A percentile compares a stretch with the other conserved stretches of the same genome.
These are phyloP conservation scores for Hirundichthys speculiger DNA, from an alignment of 2,113 vertebrate species.

Conservation along the genomic window DNA sequence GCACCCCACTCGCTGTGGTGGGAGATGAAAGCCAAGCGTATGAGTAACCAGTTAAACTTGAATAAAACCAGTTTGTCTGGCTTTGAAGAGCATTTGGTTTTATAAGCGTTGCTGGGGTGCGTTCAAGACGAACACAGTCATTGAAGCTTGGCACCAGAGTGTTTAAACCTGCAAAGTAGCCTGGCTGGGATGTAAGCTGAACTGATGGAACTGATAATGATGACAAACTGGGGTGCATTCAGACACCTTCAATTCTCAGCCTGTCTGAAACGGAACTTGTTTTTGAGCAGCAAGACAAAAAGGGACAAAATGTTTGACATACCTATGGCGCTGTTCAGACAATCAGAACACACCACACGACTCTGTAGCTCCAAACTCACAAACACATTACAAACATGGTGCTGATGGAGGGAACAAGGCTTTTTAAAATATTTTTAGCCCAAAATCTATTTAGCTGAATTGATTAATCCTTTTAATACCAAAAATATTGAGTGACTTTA, in stretches of 20 bases:
- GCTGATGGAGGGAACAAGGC: constrained; percentile 88
- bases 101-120: constrained; percentile 48
- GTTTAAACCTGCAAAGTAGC: constrained; percentile 9
- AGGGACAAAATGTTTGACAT: neutral
- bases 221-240: constrained; percentile 20
- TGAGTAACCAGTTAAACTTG: constrained; percentile 17
- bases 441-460: constrained; percentile 37
- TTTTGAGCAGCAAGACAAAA: constrained; percentile 30
- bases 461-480: constrained; percentile 33
- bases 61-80: constrained; percentile 46
- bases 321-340: constrained; percentile 44
- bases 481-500: constrained; percentile 35
- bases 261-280: constrained; percentile 3
- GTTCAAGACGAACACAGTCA: constrained; percentile 18
- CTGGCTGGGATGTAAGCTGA: constrained; percentile 4
- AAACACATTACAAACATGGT: constrained; percentile 58
- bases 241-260: constrained; percentile 30
- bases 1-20: constrained; percentile 40
- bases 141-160: neutral
- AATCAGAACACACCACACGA: constrained; percentile 46
- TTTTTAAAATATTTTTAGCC: constrained; percentile 70
- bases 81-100: constrained; percentile 30
- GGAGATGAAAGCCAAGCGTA: neutral
- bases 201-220: constrained; percentile 14
- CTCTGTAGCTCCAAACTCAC: constrained; percentile 59